Evolutionary conservation across 2,797 vertebrate species (phyloP), one percentile per base, ranked within the genome.

Genomic region (Phaenicophaeus curvirostris): DNA sequence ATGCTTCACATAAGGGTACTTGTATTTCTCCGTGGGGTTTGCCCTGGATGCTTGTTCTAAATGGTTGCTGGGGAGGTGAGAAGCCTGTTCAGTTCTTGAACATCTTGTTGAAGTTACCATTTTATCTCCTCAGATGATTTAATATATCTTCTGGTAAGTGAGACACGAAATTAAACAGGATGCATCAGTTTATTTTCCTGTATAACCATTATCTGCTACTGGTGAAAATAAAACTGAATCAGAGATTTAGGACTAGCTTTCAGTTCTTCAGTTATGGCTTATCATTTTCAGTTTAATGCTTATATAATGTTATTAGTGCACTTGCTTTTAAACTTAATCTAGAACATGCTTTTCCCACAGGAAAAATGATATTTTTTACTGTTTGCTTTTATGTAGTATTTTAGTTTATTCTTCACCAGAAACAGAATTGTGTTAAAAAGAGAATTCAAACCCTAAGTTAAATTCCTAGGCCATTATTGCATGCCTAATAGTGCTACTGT

Each of bases 251-350:
- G 10, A 28, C 30, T 8, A 23, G 33, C 51, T 71, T 82, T 87
- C 51, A 55, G 3, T 90, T 93, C 46, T 84, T 91, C 77, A 86
- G 6, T 94, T 89, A 87, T 7, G 14, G 63, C n/a, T 73, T 78
- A 73, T 55, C 4, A 44, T 82, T 93, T 91, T 73, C 59, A 48
- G 3, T 74, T n/a, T 89, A 73, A 59, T 72, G 46, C 37, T 86
- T 87, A 62, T 27, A 13, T 65, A 85, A 87, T 83, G 42, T 58
- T 73, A 77, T 76, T 73, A 69, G n/a, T 90, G 58, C 66, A 78
- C 54, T 78, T 92, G 85, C 85, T 93, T 86, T 85, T 85, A 85
- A 90, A 51, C n/a, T 76, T 83, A 74, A 85, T 90, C 18, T 66
- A 62, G 31, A 63, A 90, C n/a, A 76, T 78, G 31, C 0, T 31